phyloP scores from a whole-genome alignment of 2,888 invertebrate species.

The Boloria euphrosyne region DNA sequence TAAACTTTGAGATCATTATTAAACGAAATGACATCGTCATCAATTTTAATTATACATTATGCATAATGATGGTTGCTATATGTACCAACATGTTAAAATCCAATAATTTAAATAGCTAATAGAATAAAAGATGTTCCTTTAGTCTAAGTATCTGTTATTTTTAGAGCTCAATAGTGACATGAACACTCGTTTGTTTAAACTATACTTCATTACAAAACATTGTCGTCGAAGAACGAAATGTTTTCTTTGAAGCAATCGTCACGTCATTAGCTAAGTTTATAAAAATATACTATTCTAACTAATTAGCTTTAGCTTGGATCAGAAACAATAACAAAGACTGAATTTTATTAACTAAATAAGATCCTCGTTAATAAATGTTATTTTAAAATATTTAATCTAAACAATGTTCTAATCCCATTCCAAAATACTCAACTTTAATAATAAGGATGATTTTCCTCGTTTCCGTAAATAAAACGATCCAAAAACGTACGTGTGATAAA shows the following conservation, averaged over 20 bases:
- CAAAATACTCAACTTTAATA: too few relatives aligned
- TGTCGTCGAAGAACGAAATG: slow-evolving; percentile 17
- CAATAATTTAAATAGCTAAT: slow-evolving; percentile 6
- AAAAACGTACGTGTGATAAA: neutral
- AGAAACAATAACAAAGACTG: too few relatives aligned
- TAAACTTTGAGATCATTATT: slow-evolving; percentile 47
- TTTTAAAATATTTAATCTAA: too few relatives aligned
- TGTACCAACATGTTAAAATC: neutral
- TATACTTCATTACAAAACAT: slow-evolving; percentile 29
- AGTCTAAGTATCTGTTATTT: neutral
- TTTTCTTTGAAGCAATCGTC: slow-evolving; percentile 10
- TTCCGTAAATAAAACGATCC: neutral
- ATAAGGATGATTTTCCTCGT: neutral
- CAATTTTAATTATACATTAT: slow-evolving; percentile 14
- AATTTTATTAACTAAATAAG: too few relatives aligned
- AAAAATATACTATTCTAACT: neutral
- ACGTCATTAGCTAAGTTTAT: slow-evolving; percentile 5
- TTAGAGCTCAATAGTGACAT: neutral
- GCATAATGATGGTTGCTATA: slow-evolving; percentile 1
- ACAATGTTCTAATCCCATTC: neutral
- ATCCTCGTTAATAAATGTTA: too few relatives aligned
- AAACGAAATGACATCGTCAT: slow-evolving; percentile 10
- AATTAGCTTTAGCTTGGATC: neutral
- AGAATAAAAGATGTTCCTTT: neutral
- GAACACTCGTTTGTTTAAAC: slow-evolving; percentile 23